phyloP scores from a whole-genome alignment of 1,140 invertebrate genomes.

The Meloidogyne hapla region DNA sequence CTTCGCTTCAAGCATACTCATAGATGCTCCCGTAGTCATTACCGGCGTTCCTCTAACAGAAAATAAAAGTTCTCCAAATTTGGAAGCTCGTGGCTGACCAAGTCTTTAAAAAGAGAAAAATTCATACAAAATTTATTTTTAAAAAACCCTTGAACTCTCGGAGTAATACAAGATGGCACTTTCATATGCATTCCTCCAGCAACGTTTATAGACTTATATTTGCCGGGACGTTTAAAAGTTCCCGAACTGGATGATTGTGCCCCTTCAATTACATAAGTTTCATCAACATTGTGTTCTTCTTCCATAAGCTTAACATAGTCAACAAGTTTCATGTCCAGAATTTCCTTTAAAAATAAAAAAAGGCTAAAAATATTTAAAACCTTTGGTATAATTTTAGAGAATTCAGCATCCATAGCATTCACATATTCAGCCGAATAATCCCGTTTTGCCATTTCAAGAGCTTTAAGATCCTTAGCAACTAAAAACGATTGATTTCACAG shows the following conservation, averaged over 20 bases:
- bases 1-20: background rate
- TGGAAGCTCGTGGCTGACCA: background rate
- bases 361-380: background rate
- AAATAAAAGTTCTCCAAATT: slow-evolving; percentile 17
- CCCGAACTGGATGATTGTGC: background rate
- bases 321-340: slow-evolving; percentile 8
- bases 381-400: slow-evolving; percentile 12
- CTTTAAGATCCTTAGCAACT: slow-evolving; percentile 11
- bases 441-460: slow-evolving; percentile 10
- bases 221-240: background rate
- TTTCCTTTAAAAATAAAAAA: background rate
- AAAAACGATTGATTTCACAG: background rate
- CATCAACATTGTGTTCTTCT: background rate
- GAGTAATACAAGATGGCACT: slow-evolving; percentile 15
- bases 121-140: background rate
- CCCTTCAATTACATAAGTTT: background rate
- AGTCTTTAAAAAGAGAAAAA: background rate
- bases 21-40: too few species aligned
- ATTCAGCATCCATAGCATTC: slow-evolving; percentile 2
- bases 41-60: slow-evolving; percentile 19
- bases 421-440: background rate
- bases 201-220: background rate
- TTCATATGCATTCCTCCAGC: background rate
- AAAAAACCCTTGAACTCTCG: slow-evolving; percentile 12
- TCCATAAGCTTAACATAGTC: slow-evolving; percentile 8